phyloP scores from a whole-genome alignment of 92 coral and sea anemone genomes.

The Umimayanthus chanpuru region DNA sequence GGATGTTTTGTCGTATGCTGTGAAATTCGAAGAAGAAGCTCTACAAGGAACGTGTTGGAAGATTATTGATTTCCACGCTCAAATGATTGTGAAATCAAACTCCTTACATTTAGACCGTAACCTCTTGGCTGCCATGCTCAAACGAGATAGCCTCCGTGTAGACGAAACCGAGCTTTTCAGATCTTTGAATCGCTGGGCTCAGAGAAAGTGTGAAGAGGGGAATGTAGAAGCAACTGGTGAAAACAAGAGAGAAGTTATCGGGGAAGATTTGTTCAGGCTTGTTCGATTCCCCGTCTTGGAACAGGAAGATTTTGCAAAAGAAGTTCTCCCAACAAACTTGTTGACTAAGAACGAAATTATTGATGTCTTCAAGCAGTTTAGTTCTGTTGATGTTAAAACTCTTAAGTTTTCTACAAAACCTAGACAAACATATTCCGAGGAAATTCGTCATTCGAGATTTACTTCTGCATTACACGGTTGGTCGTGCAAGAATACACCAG shows the following conservation, averaged over 20 bases:
- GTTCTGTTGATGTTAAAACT: neutral
- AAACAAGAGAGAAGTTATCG: slow-evolving; percentile 7
- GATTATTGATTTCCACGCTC: slow-evolving; percentile 30
- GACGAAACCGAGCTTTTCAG: slow-evolving; percentile 3
- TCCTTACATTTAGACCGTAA: slow-evolving; percentile 3
- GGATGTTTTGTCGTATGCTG: slow-evolving; percentile 2
- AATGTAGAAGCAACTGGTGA: neutral
- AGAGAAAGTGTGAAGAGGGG: neutral
- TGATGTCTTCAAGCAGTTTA: neutral
- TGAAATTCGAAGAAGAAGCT: slow-evolving; percentile 10
- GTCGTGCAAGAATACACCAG: neutral
- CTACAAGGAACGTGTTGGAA: neutral
- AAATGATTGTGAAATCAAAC: slow-evolving; percentile 8
- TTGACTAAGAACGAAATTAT: neutral
- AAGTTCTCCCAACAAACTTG: neutral
- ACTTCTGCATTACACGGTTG: neutral
- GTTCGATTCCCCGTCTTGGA: neutral
- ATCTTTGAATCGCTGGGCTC: slow-evolving; percentile 1
- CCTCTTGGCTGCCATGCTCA: neutral
- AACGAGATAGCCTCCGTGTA: neutral
- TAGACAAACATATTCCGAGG: neutral
- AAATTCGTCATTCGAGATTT: neutral
- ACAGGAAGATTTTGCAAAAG: neutral
- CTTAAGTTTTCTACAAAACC: neutral
- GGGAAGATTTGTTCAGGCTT: slow-evolving; percentile 16